phyloP scores from a whole-genome alignment of 2,797 vertebrate genomes.

The Onychomys leucogaster region DNA sequence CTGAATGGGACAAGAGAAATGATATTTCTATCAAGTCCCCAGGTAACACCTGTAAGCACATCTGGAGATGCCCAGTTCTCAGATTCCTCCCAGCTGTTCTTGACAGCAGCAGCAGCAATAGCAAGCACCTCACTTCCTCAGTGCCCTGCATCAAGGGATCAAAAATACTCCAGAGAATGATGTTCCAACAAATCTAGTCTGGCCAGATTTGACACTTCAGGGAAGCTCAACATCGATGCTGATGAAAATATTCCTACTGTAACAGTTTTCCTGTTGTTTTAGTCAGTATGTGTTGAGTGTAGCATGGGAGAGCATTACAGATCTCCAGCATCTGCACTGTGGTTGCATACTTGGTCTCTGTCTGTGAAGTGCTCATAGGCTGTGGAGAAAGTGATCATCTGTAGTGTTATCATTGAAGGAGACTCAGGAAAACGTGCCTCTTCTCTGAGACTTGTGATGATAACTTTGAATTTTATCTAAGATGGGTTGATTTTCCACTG shows the following conservation, averaged over 20 bases:
- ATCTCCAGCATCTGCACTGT: not conserved
- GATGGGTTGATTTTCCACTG: not conserved
- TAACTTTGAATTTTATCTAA: not conserved
- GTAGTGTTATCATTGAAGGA: not conserved
- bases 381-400: not conserved
- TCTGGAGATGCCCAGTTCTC: not conserved
- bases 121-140: not conserved
- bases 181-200: not conserved
- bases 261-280: not conserved
- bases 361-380: not conserved
- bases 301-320: not conserved
- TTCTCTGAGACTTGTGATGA: slow-evolving; percentile 6
- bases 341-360: not conserved
- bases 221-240: not conserved
- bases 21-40: not conserved
- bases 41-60: not conserved
- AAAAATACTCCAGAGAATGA: not conserved
- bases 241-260: not conserved
- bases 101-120: not conserved
- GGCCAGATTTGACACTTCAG: not conserved
- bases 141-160: not conserved
- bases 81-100: not conserved
- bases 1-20: not conserved
- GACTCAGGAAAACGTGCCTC: not conserved
- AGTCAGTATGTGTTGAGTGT: not conserved